Evolutionary conservation across 2,797 vertebrate species (phyloP).

Genomic region (Mormyrus hasselquistii): DNA sequence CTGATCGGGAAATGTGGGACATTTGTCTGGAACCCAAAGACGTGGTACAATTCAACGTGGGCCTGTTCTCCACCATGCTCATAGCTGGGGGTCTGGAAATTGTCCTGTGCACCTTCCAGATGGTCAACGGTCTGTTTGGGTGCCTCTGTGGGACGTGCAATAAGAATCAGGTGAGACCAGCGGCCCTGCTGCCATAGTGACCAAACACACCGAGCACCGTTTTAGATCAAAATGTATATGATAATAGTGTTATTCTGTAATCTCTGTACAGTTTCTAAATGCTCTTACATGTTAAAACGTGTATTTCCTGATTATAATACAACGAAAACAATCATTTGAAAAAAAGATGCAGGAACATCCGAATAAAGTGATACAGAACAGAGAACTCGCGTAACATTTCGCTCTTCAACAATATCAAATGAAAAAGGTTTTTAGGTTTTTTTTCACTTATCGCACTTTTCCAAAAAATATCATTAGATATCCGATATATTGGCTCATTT

Average conservation of each 20-base stretch:
- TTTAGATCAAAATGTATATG: not conserved
- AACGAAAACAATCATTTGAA: not conserved
- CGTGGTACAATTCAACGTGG: slow-evolving; percentile 61
- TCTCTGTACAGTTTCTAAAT: not conserved
- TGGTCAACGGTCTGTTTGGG: slow-evolving; percentile 67
- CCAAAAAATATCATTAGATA: not conserved
- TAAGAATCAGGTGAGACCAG: slow-evolving; percentile 44
- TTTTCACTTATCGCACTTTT: not conserved
- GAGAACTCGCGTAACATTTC: not conserved
- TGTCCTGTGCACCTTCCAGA: slow-evolving; percentile 61
- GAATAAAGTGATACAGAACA: not conserved
- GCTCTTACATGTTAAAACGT: not conserved
- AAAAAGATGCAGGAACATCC: not conserved
- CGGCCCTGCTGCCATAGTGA: not conserved
- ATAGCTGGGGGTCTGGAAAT: slow-evolving; percentile 49
- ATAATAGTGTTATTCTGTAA: not conserved
- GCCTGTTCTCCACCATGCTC: slow-evolving; percentile 60
- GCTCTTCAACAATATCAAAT: not conserved
- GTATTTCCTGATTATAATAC: not conserved
- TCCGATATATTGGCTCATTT: not conserved
- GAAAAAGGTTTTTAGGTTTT: not conserved
- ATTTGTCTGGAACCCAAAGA: slow-evolving; percentile 43
- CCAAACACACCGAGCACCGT: not conserved
- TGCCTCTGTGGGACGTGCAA: slow-evolving; percentile 68
- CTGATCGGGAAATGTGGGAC: slow-evolving; percentile 36